phyloP scores from a whole-genome alignment of 2,888 invertebrate species.

The Idaea straminata region DNA sequence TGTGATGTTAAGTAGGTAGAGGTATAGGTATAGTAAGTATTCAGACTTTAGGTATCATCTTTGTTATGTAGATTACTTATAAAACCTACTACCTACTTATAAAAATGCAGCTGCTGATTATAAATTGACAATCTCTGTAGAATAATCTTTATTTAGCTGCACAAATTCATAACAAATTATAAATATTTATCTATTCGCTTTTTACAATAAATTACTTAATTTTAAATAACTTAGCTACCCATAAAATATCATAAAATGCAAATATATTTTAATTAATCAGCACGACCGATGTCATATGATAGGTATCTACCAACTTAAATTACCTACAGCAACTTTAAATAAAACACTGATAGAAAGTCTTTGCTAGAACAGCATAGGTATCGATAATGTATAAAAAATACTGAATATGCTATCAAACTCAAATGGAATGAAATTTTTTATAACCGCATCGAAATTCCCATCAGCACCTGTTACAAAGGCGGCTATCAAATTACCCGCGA shows the following conservation, averaged over 20 bases:
- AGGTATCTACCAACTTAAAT: neutral
- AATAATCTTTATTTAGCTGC: neutral
- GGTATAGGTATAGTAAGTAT: no score
- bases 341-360: slow-evolving; percentile 11
- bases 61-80: no score
- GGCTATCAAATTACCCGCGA: slow-evolving; percentile 78
- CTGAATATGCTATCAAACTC: slow-evolving; percentile 60
- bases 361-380: neutral
- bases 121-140: no score
- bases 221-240: neutral
- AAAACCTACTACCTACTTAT: no score
- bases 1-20: no score
- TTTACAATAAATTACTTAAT: neutral
- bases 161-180: neutral
- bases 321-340: slow-evolving; percentile 3
- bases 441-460: slow-evolving; percentile 74
- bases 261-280: neutral
- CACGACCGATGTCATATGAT: neutral
- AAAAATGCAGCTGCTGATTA: slow-evolving; percentile 29
- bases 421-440: slow-evolving; percentile 64
- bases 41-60: no score
- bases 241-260: neutral
- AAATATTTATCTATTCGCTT: neutral
- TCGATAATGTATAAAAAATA: slow-evolving; percentile 41
- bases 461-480: slow-evolving; percentile 80